phyloP scores from a whole-genome alignment of 1,140 invertebrate species.

The Drosophila subpulchrella region DNA sequence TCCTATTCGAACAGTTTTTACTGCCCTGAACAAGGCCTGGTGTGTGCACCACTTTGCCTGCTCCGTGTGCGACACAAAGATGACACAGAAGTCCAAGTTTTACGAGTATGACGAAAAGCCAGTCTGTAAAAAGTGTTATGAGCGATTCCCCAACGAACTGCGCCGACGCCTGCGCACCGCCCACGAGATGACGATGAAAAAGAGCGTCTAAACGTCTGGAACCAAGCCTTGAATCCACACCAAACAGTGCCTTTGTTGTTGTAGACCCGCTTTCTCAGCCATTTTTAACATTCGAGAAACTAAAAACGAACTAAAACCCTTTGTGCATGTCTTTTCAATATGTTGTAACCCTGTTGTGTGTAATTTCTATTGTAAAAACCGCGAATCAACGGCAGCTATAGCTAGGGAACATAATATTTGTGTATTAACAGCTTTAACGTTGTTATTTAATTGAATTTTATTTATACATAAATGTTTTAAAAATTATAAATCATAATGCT shows the following conservation, averaged over 20 bases:
- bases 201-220: constrained; percentile 52
- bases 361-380: constrained; percentile 50
- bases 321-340: constrained; percentile 29
- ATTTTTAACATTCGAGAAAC: constrained; percentile 52
- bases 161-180: constrained; percentile 93
- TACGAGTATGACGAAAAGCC: constrained; percentile 99
- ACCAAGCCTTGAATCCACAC: constrained; percentile 16
- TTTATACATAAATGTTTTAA: constrained; percentile 74
- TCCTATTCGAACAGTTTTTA: constrained; percentile 91
- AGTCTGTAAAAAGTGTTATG: constrained; percentile 99
- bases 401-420: constrained; percentile 38
- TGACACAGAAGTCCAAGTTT: constrained; percentile 99
- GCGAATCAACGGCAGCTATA: constrained; percentile 27
- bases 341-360: constrained; percentile 50
- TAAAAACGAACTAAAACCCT: constrained; percentile 42
- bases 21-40: constrained; percentile 99
- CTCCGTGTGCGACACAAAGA: constrained; percentile 97
- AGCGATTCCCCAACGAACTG: constrained; percentile 97
- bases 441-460: constrained; percentile 75
- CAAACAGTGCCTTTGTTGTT: constrained; percentile 67
- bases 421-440: constrained; percentile 68
- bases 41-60: constrained; percentile 99
- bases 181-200: constrained; percentile 88
- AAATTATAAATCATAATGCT: constrained; percentile 26
- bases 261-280: constrained; percentile 1